Base-by-base conservation (phyloP, 1,140 invertebrate genomes). In the Ostrea edulis region DNA sequence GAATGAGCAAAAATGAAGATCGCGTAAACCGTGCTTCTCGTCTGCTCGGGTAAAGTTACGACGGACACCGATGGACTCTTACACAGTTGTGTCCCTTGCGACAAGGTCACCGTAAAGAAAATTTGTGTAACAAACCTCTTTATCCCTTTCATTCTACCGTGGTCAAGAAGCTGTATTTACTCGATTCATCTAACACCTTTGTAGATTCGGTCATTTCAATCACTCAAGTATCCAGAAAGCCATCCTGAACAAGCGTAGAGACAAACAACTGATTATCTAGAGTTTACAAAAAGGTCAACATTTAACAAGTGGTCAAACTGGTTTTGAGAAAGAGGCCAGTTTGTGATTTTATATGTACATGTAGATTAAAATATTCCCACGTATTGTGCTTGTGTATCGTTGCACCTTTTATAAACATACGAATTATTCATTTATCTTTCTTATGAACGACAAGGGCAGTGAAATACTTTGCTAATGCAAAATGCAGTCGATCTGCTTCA, bases 221-320 rank as follows among this genome's bases (percentile, higher is more conserved):
- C 22, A 9, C 68, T 11, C 29, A 14, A 14, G 68, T 77, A 77
- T 77, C 17, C 9, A 29, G 22, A 25, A 77, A 77, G 22, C 25
- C 25, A 35, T 29, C 9, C 25, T 35, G 68, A 77, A 77, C 68
- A 77, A 77, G 68, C 68, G 14, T 12, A 77, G 29, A 77, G 68
- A 77, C 68, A 77, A 77, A 77, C 68, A 77, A 35, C 35, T 77
- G 68, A 77, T 77, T 29, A 35, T 77, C 68, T 35, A 77, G 12
- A 29, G 68, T 77, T 77, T 22, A 77, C 68, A 35, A 25, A 35
- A 77, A 35, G 68, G 68, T 77, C 68, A 77, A 77, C 68, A 29
- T 35, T 77, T 29, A 8, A 12, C 68, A 29, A 77, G 29, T 77
- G 68, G 68, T 29, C 68, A 29, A 25, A 25, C 68, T 14, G 68